Evolutionary conservation across 2,797 vertebrate genomes (phyloP), one percentile per base, ranked within the genome.

Genomic region (Hydrocynus forskahlii): DNA sequence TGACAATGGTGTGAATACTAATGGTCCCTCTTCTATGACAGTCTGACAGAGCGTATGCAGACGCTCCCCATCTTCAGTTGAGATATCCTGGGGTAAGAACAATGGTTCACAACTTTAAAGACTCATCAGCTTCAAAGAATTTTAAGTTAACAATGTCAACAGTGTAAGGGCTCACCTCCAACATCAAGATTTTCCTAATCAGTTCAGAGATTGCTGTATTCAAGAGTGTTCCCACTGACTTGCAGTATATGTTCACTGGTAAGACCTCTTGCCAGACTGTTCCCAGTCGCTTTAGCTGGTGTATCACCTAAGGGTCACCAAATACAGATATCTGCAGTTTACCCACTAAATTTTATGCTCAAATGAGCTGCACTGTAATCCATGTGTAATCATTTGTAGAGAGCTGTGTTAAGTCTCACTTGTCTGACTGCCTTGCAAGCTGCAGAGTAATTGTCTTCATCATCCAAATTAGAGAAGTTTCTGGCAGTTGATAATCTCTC

Each of bases 221-320:
- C 71, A 99, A 95, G 0, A 99, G 85, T 40, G 94, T 96, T 9
- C 98, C 98, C 95, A 99, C 95, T 1, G 97, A 96, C 92, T 97
- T 98, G 91, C 97, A 99, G 84, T 99, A 99, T 69, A 97, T 93
- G 4, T 91, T 96, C 76, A 97, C 96, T 0, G 98, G 97, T 1
- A 99, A 92, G 19, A 99, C 96, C 3, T 98, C 97, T 89, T 99
- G 97, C 97, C 98, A 99, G 83, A 99, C 96, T 1, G 93, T 94
- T 9, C 97, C 97, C 87, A 99, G 88, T 73, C 97, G 95, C 86
- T 95, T 98, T 81, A 99, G 75, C 87, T 99, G 98, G 84, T 99
- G 97, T 83, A 98, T 90, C 1, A 99, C 96, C 98, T 99, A 85
- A 71, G 87, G 13, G 10, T 73, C 23, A 55, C 0, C 75, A 55